Evolutionary conservation across 1,140 invertebrate species (phyloP), one percentile per base, ranked within the genome.

Genomic region (Drosophila grimshawi): DNA sequence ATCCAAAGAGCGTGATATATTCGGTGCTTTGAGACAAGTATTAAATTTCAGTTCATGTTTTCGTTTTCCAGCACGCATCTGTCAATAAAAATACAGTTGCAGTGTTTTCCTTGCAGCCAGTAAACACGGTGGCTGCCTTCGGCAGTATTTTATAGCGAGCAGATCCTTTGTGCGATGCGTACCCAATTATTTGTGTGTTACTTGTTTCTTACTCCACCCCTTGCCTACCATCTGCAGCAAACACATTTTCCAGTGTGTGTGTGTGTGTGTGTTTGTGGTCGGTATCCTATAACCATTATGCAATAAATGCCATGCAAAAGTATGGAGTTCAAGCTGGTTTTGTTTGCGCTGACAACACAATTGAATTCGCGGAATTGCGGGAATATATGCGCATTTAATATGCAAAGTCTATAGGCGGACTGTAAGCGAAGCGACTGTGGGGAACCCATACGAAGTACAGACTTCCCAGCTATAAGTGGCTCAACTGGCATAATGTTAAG

Each of bases 111-210:
- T 32, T 41, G 35, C 78, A 39, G 51, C 49, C 43, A 48, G 37
- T 19, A 32, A 45, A 6, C 45, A 3, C 1, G 30, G 32, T 41
- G 39, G 3, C 27, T 6, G 2, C 19, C 11, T 57, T 43, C 59
- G 64, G 48, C 55, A 11, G 19, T 6, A 43, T 45, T 8, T 51
- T 55, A 46, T 46, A 59, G 79, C 62, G 49, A 51, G 65, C 30
- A 43, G 39, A 89, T 80, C 80, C 83, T 83, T 86, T 86, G 83
- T 89, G 46, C 63, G 66, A 45, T 39, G 53, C 73, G 65, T 64
- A 82, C 80, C 80, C 85, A 89, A 89, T 88, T 88, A 88, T 85
- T 89, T 85, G 85, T 68, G 70, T 64, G 85, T 81, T 85, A 72
- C 85, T 64, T 80, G 64, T 78, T 75, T 74, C 85, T 71, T 86